Base-by-base conservation (phyloP, 1,140 invertebrate species). In the Dendrolimus punctatus region DNA sequence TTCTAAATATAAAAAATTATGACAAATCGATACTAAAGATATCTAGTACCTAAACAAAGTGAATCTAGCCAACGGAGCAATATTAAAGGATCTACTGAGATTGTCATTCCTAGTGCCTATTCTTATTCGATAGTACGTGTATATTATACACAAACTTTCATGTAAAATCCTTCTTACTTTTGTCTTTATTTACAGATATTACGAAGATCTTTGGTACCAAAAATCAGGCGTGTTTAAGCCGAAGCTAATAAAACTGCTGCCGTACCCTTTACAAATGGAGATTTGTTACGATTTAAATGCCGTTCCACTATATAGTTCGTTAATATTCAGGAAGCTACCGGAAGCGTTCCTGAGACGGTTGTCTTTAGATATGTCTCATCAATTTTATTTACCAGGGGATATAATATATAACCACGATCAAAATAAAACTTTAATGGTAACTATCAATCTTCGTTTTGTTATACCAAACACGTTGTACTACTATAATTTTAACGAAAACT, bases 391-490 rank as follows among this genome's bases (percentile, higher is more conserved):
- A 59, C 81, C 86, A 39, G 86, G 83, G 10, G 83, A 88, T 50
- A 71, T 79, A 59, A 71, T 88, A 49, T 87, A 80, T 58, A 76
- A 68, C 59, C 80, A 88, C 54, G 79, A 79, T 55, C 75, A 85
- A 64, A 81, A 80, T 55, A 88, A 87, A 66, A 84, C 71, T 58
- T 62, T 70, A 64, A 87, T 88, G 85, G 80, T 87, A 71, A 76
- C 41, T 45, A 39, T 37, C 5, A 43, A 40, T 39, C 8, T 10
- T 23, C 8, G 5, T 6, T 8, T 48, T 36, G 23, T 38, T 48
- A 23, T 23, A 23, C 23, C 3, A 23, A 23, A 23, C 3, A 23
- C 23, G 23, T 23, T 23, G 23, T 23, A 23, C 23, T 23, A 23
- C 3, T 23, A 23, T 23, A 23, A 23, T 23, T 23, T 23, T 23